Percentiles rank a stretch among this genome's conserved stretches.
Evolutionary conservation across 2,113 vertebrate species (phyloP).

Genomic region (Plecturocebus donacophilus): DNA sequence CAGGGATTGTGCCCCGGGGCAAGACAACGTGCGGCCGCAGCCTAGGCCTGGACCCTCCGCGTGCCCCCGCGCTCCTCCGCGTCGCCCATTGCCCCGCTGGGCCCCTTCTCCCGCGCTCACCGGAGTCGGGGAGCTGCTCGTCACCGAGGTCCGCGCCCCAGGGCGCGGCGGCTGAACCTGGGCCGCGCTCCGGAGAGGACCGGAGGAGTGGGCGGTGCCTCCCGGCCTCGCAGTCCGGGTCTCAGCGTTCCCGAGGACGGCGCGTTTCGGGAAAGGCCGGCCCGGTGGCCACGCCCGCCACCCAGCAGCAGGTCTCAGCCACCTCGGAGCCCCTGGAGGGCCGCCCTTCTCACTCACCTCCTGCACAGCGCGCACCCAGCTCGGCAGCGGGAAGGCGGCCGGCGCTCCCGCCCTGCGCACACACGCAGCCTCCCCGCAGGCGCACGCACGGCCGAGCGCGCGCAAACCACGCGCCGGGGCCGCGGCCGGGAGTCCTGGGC

Average conservation of each 20-base stretch:
- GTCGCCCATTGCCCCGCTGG: not conserved
- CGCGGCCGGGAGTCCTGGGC: not conserved
- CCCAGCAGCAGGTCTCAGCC: rapidly evolving
- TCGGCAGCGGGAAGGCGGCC: not conserved
- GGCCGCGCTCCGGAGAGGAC: not conserved
- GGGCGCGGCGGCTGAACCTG: not conserved
- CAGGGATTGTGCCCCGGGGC: no score
- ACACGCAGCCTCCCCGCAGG: conserved; percentile 36
- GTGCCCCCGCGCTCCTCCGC: not conserved
- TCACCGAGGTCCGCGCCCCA: not conserved
- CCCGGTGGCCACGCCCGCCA: not conserved
- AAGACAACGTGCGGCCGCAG: rapidly evolving
- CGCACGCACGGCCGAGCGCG: conserved; percentile 46
- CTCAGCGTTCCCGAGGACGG: rapidly evolving
- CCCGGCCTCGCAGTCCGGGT: rapidly evolving
- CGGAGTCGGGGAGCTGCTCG: rapidly evolving
- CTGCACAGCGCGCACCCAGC: rapidly evolving
- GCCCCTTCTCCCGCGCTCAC: not conserved
- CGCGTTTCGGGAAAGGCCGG: rapidly evolving
- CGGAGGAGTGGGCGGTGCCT: not conserved
- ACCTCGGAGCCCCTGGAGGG: rapidly evolving
- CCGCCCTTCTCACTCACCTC: conserved; percentile 14
- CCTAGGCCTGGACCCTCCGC: not conserved
- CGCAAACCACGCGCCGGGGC: not conserved
- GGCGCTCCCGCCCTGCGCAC: not conserved